Conservation (phyloP, 2,113 vertebrate genomes). For the Ceuthmochares aereus region DNA sequence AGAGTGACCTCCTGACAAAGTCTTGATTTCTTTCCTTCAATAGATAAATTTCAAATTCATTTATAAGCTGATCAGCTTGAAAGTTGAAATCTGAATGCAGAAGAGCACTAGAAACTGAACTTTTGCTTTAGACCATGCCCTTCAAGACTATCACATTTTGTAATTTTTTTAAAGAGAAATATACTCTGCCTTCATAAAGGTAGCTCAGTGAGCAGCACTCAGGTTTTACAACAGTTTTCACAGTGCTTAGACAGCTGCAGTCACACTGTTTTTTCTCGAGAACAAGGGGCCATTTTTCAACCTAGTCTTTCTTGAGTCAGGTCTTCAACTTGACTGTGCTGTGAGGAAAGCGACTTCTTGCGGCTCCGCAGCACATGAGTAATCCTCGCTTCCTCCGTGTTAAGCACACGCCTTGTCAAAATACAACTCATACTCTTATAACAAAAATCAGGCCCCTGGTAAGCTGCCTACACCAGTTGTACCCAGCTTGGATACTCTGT, state of each 20-base stretch:
- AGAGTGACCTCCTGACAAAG: not conserved
- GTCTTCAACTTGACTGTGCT: not conserved
- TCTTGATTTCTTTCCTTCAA: not conserved
- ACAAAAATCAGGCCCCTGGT: not conserved
- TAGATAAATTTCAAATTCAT: not conserved
- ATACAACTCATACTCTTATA: not conserved
- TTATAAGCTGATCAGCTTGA: not conserved
- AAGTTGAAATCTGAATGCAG: not conserved
- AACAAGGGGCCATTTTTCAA: not conserved
- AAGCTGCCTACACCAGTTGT: not conserved
- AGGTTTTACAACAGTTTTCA: not conserved
- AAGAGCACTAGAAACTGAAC: not conserved
- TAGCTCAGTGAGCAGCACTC: not conserved
- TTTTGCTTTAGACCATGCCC: not conserved
- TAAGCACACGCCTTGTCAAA: not conserved
- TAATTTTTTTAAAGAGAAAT: not conserved
- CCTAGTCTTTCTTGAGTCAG: not conserved
- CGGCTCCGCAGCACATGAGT: not conserved
- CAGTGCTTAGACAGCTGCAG: not conserved
- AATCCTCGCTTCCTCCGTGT: not conserved
- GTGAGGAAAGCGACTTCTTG: not conserved
- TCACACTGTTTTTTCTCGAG: not conserved
- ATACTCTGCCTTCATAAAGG: not conserved
- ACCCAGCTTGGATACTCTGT: fast-evolving
- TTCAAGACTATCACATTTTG: not conserved